These are phyloP conservation scores for Drosophila mimetica DNA, from an alignment of 2,888 invertebrate species.

Conservation along the genomic window DNA sequence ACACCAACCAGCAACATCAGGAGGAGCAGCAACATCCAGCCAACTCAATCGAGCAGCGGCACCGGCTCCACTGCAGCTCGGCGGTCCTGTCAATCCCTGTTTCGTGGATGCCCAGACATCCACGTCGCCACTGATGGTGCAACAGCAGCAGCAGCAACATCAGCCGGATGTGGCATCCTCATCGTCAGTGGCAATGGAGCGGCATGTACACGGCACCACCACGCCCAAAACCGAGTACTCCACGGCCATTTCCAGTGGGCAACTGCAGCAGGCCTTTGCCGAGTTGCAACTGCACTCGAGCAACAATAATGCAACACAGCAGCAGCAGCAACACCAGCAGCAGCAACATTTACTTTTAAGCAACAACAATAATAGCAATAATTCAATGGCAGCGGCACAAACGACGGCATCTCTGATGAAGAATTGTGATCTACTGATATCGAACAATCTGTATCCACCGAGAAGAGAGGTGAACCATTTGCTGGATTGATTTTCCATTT, in stretches of 20 bases:
- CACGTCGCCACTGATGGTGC: conserved; percentile 75
- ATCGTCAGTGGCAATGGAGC: conserved; percentile 22
- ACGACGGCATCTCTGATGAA: conserved; percentile 69
- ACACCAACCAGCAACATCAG: conserved; percentile 54
- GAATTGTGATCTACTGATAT: conserved; percentile 84
- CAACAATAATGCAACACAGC: conserved; percentile 50
- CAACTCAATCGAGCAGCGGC: conserved; percentile 37
- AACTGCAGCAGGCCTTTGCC: conserved; percentile 72
- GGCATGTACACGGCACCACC: conserved; percentile 67
- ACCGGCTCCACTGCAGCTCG: conserved; percentile 64
- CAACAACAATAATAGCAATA: conserved; percentile 81
- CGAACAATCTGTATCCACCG: conserved; percentile 84
- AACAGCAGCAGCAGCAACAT: conserved; percentile 34
- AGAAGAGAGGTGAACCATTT: conserved; percentile 83
- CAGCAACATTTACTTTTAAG: conserved; percentile 72
- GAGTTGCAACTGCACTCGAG: conserved; percentile 61
- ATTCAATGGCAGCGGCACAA: conserved; percentile 59
- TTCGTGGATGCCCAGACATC: conserved; percentile 82
- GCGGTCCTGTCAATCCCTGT: conserved; percentile 33
- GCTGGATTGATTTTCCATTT: no score
- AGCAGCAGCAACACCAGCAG: conserved; percentile 52
- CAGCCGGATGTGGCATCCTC: conserved; percentile 52
- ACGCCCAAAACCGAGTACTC: conserved; percentile 80
- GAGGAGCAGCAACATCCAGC: conserved; percentile 11
- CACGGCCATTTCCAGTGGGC: conserved; percentile 74